Base-by-base conservation (phyloP, 2,113 vertebrate genomes). In the Bubo scandiacus region DNA sequence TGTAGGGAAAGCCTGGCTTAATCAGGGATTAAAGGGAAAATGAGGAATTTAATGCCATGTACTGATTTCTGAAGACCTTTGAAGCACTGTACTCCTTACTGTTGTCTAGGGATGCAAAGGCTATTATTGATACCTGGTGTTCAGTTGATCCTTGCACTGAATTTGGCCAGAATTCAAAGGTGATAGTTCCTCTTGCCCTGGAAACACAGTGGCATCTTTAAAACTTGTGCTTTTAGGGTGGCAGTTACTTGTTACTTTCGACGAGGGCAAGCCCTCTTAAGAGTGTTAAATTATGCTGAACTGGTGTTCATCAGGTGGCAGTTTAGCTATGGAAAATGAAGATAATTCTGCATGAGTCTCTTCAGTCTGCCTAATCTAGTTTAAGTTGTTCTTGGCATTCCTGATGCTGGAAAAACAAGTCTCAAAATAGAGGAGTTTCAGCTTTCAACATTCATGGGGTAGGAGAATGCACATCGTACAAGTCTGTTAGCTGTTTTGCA, bases 381-480 rank as follows among this genome's bases (percentile, higher is more conserved):
- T 80, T 13, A 55, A 91, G 63, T 59, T 95, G 38, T 91, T 54
- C 38, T 62, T 77, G 52, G 32, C 68, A 9, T 86, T 93, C 43
- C 40, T 71, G 26, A 38, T 30, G 38, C 36, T 32, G 51, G 61
- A n/a, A 82, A 86, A 63, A 11, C 27, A 43, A 21, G 23, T 79
- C 21, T 92, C 55, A 80, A 66, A 83, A 68, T 21, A 25, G 20
- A 58, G 30, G 27, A 63, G 11, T 87, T 90, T 49, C 8, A 30
- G 49, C 45, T 92, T 84, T 78, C 51, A 77, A 0, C 3, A 3
- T 73, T 66, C 26, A 8, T 49, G 32, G 36, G 20, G 6, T 36
- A 34, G 49, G 36, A n/a, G 40, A 52, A 42, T 1, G 3, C 4
- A 6, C 23, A 9, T 38, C 0, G 2, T 80, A 7, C 10, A 11